These are phyloP conservation scores for Myrmecobius fasciatus DNA, from an alignment of 2,113 vertebrate species.

Conservation along the genomic window DNA sequence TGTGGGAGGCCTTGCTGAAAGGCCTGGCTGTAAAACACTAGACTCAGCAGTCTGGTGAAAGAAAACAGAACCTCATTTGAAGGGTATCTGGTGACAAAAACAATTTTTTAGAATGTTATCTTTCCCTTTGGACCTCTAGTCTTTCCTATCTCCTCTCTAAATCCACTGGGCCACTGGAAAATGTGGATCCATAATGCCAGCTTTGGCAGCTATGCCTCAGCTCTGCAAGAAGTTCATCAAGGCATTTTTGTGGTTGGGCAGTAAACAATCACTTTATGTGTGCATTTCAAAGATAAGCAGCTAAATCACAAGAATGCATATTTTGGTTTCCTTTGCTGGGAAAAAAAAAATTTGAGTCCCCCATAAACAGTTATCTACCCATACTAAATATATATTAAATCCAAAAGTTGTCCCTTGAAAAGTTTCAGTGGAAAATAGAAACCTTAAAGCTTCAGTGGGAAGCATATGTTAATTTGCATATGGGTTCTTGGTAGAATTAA, in stretches of 20 bases:
- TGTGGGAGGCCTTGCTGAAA: slow-evolving; percentile 47
- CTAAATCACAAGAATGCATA: slow-evolving; percentile 56
- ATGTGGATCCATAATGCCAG: slow-evolving; percentile 32
- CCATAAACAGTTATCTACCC: slow-evolving; percentile 36
- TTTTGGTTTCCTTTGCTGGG: slow-evolving; percentile 44
- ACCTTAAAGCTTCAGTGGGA: slow-evolving; percentile 48
- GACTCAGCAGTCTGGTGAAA: slow-evolving; percentile 61
- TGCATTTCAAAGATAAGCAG: slow-evolving; percentile 65
- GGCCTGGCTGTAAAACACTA: slow-evolving; percentile 60
- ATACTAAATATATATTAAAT: slow-evolving; percentile 29
- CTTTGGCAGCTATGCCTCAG: slow-evolving; percentile 63
- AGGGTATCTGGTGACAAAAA: slow-evolving; percentile 67
- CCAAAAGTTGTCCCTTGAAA: slow-evolving; percentile 48
- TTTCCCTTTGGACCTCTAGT: slow-evolving; percentile 51
- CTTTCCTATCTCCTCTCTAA: slow-evolving; percentile 42
- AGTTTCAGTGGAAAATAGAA: not conserved
- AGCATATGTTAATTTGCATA: not conserved
- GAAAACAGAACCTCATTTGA: slow-evolving; percentile 64
- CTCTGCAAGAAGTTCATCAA: slow-evolving; percentile 39
- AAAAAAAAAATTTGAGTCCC: slow-evolving; percentile 43
- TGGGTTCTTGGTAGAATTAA: slow-evolving; percentile 48
- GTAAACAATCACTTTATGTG: slow-evolving; percentile 43
- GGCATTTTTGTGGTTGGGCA: not conserved
- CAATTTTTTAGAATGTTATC: slow-evolving; percentile 66
- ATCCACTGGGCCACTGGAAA: slow-evolving; percentile 50